Base-by-base conservation (phyloP, 2,797 vertebrate species). In the Valencia hispanica region DNA sequence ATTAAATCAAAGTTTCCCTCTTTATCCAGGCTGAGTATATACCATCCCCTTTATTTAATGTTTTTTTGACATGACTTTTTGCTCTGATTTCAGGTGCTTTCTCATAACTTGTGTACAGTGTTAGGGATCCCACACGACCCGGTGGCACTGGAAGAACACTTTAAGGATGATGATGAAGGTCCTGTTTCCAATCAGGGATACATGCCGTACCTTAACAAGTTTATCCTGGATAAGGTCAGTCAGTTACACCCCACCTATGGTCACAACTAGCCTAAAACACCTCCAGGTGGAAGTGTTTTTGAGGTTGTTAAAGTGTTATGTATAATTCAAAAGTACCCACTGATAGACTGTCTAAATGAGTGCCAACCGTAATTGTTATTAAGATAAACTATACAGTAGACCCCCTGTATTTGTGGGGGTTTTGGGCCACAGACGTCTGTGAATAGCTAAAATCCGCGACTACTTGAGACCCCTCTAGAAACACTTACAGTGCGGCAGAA, bases 141-240 rank as follows among this genome's bases (percentile, higher is more conserved):
- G 0, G 96, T 99, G 80, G 97, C 98, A 10, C 94, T 99, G 88
- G 98, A 99, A 86, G 97, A 99, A 73, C 98, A 99, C 84, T 99
- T 99, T 3, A 96, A 97, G 87, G 98, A 99, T 0, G 98, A 99
- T 12, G 98, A 99, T 1, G 97, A 98, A 85, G 98, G 98, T 10
- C 98, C 98, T 0, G 98, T 99, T 75, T 99, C 98, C 84, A 99
- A 96, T 92, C 98, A 99, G 91, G 98, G 98, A 11, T 99, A 99
- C 94, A 99, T 99, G 98, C 98, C 98, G 0, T 99, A 99, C 89
- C 96, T 99, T 83, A 98, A 98, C 94, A 97, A 95, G 86, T 99
- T 98, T 94, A 99, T 99, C 90, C 94, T 99, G 94, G 98, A 99
- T 84, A 99, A 99, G 97, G 98, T 98, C 90, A 90, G 83, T 71